Conservation (phyloP, 2,113 vertebrate genomes). For the Ptilonorhynchus violaceus region DNA sequence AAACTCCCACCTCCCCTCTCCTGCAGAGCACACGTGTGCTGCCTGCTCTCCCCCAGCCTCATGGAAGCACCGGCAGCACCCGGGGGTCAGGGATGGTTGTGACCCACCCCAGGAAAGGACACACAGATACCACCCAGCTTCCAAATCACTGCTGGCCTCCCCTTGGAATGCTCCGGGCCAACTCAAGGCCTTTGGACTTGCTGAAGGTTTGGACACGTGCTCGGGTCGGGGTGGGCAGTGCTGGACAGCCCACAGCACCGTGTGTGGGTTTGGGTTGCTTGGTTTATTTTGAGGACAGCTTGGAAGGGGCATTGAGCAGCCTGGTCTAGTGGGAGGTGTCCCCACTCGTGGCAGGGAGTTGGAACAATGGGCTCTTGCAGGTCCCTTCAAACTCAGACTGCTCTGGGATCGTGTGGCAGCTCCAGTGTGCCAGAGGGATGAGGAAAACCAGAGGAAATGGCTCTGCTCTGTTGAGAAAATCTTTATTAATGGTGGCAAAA, state of each 20-base stretch:
- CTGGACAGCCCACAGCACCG: not conserved
- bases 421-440: not conserved
- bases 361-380: not conserved
- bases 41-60: not conserved
- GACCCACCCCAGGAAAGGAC: not conserved
- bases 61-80: not conserved
- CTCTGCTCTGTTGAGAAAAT: not conserved
- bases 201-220: not conserved
- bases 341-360: not conserved
- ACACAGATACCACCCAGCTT: not conserved
- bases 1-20: not conserved
- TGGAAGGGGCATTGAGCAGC: not conserved
- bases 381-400: not conserved
- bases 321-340: not conserved
- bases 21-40: not conserved
- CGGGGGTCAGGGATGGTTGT: rapidly evolving
- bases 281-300: not conserved
- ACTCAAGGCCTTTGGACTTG: not conserved
- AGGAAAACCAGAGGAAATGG: not conserved
- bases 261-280: not conserved
- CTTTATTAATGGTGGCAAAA: not conserved
- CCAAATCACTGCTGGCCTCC: rapidly evolving
- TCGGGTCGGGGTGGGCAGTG: not conserved
- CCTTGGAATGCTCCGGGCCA: not conserved
- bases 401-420: not conserved